Percentiles rank a stretch among this genome's conserved stretches.
These are phyloP conservation scores for Oikopleura albicans DNA, from an alignment of 23 tunicate genomes.

Conservation along the genomic window DNA sequence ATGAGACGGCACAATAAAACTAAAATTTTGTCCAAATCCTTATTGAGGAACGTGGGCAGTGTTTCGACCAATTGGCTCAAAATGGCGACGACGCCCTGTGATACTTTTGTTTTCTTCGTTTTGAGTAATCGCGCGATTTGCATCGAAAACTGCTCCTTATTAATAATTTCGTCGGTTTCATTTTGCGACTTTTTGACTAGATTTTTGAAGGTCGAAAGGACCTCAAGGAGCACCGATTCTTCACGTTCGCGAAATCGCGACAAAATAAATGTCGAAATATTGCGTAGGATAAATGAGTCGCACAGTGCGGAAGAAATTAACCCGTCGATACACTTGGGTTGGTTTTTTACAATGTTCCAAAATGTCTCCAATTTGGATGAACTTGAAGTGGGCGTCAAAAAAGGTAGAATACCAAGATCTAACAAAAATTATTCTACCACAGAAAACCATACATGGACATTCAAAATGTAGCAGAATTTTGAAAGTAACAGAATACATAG, in stretches of 20 bases:
- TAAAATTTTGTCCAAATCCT: not conserved
- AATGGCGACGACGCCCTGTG: not conserved
- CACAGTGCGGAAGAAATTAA: not conserved
- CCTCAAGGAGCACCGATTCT: conserved; percentile 52
- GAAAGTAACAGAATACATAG: no score
- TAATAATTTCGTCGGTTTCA: not conserved
- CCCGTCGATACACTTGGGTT: no score
- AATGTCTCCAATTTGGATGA: no score
- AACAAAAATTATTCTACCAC: no score
- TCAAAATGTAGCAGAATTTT: no score
- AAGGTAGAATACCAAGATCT: no score
- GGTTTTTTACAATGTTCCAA: no score
- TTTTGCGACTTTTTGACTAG: conserved; percentile 25
- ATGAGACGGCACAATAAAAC: not conserved
- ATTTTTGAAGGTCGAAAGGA: conserved; percentile 53
- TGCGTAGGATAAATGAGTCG: not conserved
- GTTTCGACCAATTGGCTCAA: not conserved
- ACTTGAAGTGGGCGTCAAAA: no score
- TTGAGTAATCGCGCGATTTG: not conserved
- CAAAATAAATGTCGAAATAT: not conserved
- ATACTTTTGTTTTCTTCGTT: not conserved
- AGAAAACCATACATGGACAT: no score
- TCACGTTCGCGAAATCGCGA: conserved; percentile 44
- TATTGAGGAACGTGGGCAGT: not conserved
- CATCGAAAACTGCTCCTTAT: not conserved